Conservation (phyloP, 2,113 vertebrate species). For the Nycticebus coucang region DNA sequence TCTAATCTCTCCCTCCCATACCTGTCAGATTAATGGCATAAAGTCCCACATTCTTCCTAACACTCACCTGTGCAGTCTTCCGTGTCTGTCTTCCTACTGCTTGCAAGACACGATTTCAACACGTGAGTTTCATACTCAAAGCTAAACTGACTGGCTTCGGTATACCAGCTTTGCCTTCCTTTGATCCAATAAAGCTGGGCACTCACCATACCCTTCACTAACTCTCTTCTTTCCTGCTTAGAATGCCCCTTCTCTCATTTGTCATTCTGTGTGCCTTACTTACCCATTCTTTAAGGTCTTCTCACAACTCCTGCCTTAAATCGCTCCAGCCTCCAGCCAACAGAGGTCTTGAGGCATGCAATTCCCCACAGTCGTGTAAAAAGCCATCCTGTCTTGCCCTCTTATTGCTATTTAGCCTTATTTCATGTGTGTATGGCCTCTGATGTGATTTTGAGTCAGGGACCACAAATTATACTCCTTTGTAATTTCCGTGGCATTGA, state of each 20-base stretch:
- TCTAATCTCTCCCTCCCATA: neutral
- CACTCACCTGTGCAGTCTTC: neutral
- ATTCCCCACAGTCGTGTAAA: neutral
- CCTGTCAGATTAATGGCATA: neutral
- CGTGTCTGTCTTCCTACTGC: neutral
- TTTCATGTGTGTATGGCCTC: neutral
- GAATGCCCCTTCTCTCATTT: neutral
- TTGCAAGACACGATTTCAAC: slow-evolving; percentile 7
- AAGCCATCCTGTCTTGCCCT: neutral
- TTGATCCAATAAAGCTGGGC: neutral
- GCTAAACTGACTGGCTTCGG: neutral
- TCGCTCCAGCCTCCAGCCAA: neutral
- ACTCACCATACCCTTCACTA: neutral
- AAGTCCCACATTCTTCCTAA: slow-evolving; percentile 17
- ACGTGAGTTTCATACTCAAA: neutral
- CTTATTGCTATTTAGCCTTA: neutral
- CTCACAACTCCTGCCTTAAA: neutral
- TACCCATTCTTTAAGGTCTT: neutral
- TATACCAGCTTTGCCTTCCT: neutral
- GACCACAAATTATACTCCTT: neutral
- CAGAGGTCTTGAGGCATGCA: neutral
- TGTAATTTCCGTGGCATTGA: neutral
- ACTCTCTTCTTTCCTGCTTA: neutral
- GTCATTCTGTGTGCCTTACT: neutral
- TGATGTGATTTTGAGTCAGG: neutral